Evolutionary conservation across 2,888 invertebrate species (phyloP).

Genomic region (Tetheella fluctuosa): DNA sequence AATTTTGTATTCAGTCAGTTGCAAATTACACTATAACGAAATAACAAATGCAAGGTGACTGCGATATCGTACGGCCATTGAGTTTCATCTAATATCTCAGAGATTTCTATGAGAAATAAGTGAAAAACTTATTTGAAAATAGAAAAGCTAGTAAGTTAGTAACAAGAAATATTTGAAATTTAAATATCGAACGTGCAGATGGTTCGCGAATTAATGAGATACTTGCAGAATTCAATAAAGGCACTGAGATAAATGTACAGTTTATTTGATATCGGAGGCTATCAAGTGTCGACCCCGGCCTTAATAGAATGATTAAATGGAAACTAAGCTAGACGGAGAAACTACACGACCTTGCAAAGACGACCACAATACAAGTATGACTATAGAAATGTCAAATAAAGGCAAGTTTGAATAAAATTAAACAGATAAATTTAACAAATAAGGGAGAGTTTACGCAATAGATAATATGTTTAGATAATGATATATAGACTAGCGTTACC

Average conservation of each 20-base stretch:
- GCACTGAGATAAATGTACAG: conserved; percentile 36
- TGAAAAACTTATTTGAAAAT: conserved; percentile 22
- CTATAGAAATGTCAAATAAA: background rate
- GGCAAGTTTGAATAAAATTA: background rate
- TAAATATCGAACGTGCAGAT: background rate
- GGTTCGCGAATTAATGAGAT: background rate
- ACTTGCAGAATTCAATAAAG: background rate
- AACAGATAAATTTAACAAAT: background rate
- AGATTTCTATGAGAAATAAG: conserved; percentile 30
- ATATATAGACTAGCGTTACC: background rate
- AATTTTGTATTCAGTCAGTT: conserved; percentile 28
- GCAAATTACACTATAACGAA: conserved; percentile 37
- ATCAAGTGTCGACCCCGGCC: conserved; percentile 54
- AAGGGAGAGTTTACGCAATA: background rate
- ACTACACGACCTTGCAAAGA: conserved; percentile 43
- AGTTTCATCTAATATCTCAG: conserved; percentile 52
- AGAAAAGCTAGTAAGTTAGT: background rate
- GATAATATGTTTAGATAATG: background rate
- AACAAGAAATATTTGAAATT: background rate
- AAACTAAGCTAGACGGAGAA: conserved; percentile 26
- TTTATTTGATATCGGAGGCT: conserved; percentile 47
- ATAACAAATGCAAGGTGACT: conserved; percentile 68
- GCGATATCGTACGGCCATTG: conserved; percentile 52
- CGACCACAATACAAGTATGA: conserved; percentile 3
- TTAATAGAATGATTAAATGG: conserved; percentile 45